These are phyloP conservation scores for Archocentrus centrarchus DNA, from an alignment of 2,113 vertebrate genomes.

Conservation along the genomic window DNA sequence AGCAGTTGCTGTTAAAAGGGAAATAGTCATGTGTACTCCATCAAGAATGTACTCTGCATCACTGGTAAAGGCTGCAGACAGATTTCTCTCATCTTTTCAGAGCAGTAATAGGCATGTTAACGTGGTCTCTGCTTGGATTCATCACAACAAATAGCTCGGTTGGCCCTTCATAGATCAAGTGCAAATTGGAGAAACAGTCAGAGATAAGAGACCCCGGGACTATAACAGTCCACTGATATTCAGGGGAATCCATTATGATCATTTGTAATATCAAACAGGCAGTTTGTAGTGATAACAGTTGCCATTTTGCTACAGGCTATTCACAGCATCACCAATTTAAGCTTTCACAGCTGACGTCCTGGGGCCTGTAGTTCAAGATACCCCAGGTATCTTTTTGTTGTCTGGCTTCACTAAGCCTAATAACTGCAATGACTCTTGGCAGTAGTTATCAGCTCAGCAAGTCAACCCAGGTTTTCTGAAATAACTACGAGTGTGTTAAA, in stretches of 20 bases:
- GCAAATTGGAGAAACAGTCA: conserved; percentile 1
- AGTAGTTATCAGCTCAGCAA: not conserved
- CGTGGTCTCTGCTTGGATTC: conserved; percentile 17
- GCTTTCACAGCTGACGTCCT: not conserved
- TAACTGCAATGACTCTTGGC: not conserved
- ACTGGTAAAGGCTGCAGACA: not conserved
- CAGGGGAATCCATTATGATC: not conserved
- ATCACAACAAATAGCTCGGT: conserved; percentile 22
- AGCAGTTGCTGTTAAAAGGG: not conserved
- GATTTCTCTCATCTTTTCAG: conserved; percentile 1
- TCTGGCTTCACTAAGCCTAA: conserved; percentile 4
- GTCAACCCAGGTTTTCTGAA: conserved; percentile 1
- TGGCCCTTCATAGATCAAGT: conserved; percentile 28
- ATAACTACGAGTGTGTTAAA: not conserved
- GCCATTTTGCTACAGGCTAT: not conserved
- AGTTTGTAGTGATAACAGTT: conserved; percentile 3
- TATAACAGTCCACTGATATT: not conserved
- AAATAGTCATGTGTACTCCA: not conserved
- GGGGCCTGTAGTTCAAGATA: conserved; percentile 6
- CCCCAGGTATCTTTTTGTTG: conserved; percentile 3
- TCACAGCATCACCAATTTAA: conserved; percentile 1
- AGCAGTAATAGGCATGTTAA: conserved; percentile 30
- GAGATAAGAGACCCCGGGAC: conserved; percentile 13
- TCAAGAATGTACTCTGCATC: not conserved
- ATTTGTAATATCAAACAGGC: conserved; percentile 18